A percentile compares a stretch with the other conserved stretches of the same genome.
These are phyloP conservation scores for Neoaliturus tenellus DNA, from an alignment of 2,888 invertebrate species.

Conservation along the genomic window DNA sequence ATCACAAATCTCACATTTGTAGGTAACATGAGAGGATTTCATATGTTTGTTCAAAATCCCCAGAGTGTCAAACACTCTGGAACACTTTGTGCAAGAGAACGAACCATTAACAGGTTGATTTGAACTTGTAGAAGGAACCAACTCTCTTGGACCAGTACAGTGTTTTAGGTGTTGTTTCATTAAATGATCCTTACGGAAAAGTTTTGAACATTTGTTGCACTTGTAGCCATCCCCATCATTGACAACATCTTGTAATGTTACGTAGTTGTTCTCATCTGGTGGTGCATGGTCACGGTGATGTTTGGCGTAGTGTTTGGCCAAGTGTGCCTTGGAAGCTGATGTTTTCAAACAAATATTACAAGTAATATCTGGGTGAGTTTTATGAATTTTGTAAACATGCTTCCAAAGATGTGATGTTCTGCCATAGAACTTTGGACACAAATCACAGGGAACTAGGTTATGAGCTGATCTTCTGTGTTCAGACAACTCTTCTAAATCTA, in stretches of 20 bases:
- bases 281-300: conserved; percentile 63
- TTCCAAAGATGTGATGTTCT: conserved; percentile 79
- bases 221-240: conserved; percentile 73
- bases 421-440: conserved; percentile 78
- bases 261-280: conserved; percentile 24
- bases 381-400: conserved; percentile 77
- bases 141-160: conserved; percentile 70
- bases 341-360: conserved; percentile 77
- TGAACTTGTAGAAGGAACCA: conserved; percentile 68
- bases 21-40: conserved; percentile 74
- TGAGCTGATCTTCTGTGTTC: conserved; percentile 75
- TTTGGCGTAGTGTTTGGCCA: conserved; percentile 74
- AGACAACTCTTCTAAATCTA: conserved; percentile 74
- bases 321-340: conserved; percentile 76
- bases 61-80: conserved; percentile 74
- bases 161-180: conserved; percentile 78
- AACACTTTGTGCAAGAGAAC: conserved; percentile 75
- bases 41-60: conserved; percentile 75
- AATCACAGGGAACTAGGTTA: conserved; percentile 77
- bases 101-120: conserved; percentile 65
- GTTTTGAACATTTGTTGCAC: conserved; percentile 76
- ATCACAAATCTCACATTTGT: conserved; percentile 76
- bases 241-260: conserved; percentile 39
- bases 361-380: conserved; percentile 77
- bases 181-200: conserved; percentile 76